Evolutionary conservation across 2,888 invertebrate species (phyloP).

Genomic region (Gastrophysa polygoni): DNA sequence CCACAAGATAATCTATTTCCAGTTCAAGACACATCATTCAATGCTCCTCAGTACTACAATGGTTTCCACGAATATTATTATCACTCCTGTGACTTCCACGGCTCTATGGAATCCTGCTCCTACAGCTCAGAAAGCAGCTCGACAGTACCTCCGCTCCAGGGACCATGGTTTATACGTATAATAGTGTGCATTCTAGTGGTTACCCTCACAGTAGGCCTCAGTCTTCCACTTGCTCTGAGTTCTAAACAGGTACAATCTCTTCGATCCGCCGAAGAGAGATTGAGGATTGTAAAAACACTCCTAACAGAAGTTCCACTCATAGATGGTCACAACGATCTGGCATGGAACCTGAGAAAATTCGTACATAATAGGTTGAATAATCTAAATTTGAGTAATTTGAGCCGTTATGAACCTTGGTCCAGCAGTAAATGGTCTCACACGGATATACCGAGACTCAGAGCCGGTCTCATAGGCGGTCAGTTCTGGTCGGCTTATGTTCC

Average conservation of each 20-base stretch:
- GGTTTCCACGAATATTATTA: conserved; percentile 43
- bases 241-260: conserved; percentile 45
- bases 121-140: conserved; percentile 62
- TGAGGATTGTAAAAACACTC: conserved; percentile 67
- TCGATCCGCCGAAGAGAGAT: conserved; percentile 64
- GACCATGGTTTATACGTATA: conserved; percentile 63
- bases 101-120: conserved; percentile 51
- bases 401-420: conserved; percentile 80
- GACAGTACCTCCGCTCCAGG: conserved; percentile 60
- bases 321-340: conserved; percentile 86
- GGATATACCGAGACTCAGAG: conserved; percentile 73
- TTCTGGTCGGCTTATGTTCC: conserved; percentile 91
- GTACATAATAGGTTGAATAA: conserved; percentile 79
- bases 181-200: conserved; percentile 66
- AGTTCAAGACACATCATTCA: conserved; percentile 52
- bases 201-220: conserved; percentile 64
- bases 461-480: conserved; percentile 77
- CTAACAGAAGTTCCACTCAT: conserved; percentile 73
- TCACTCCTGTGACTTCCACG: conserved; percentile 45
- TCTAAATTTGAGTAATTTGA: conserved; percentile 71
- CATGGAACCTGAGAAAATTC: conserved; percentile 89
- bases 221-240: conserved; percentile 62
- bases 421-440: conserved; percentile 91
- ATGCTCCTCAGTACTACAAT: conserved; percentile 50
- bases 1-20: conserved; percentile 47